Percentiles rank a stretch among this genome's conserved stretches.
Conservation (phyloP, 2,888 invertebrate species). For the Tholera decimalis region DNA sequence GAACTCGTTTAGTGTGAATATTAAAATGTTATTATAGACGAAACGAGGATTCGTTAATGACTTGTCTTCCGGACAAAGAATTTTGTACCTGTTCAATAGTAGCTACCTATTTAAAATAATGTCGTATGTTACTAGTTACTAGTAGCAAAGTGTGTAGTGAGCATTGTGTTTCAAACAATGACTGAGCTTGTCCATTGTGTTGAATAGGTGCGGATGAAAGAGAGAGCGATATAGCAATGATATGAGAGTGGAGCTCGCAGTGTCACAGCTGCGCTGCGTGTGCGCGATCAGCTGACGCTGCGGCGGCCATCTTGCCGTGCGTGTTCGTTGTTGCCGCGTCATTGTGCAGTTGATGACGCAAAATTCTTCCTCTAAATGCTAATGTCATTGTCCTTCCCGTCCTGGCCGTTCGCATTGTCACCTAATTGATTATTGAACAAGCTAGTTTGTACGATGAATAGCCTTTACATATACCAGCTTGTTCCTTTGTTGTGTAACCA, state of each 20-base stretch:
- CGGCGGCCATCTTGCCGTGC: slow-evolving; percentile 89
- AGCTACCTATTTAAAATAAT: slow-evolving; percentile 44
- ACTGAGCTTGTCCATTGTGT: slow-evolving; percentile 80
- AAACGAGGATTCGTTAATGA: slow-evolving; percentile 20
- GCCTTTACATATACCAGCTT: slow-evolving; percentile 51
- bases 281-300: slow-evolving; percentile 90
- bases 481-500: slow-evolving; percentile 80
- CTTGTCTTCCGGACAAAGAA: slow-evolving; percentile 13
- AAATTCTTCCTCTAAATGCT: slow-evolving; percentile 82
- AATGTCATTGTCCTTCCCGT: slow-evolving; percentile 87
- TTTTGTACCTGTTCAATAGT: slow-evolving; percentile 49
- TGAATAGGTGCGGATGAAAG: slow-evolving; percentile 77
- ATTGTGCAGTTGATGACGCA: slow-evolving; percentile 86
- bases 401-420: slow-evolving; percentile 72
- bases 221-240: slow-evolving; percentile 80
- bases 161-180: slow-evolving; percentile 83
- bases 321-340: slow-evolving; percentile 86
- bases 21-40: slow-evolving; percentile 3
- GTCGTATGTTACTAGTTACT: slow-evolving; percentile 58
- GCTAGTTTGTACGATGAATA: slow-evolving; percentile 60
- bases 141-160: slow-evolving; percentile 66
- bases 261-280: slow-evolving; percentile 86
- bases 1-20: slow-evolving; percentile 8
- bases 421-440: slow-evolving; percentile 68
- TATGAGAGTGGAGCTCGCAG: slow-evolving; percentile 65